Base-by-base conservation (phyloP, 92 coral and sea anemone genomes). In the Phenganax marumi region DNA sequence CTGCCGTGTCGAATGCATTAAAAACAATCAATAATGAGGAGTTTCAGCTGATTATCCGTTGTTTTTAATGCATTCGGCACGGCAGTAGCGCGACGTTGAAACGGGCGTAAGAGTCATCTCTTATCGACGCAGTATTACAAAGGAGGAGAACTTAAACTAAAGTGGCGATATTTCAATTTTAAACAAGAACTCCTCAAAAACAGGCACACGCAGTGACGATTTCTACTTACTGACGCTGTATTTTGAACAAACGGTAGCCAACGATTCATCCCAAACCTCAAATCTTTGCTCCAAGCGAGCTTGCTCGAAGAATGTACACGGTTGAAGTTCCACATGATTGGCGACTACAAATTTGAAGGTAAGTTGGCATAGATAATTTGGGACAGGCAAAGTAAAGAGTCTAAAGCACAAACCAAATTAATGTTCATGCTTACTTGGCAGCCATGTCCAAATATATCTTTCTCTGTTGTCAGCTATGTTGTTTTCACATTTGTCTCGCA, bases 211-310 rank as follows among this genome's bases (percentile, higher is more conserved):
- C 46, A 64, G 3, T 14, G n/a, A 51, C 47, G 26, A 2, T 46
- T 19, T 7, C 22, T 46, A 81, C 98, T 87, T 82, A 94, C 98
- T 92, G 76, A 71, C 80, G 63, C 93, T 86, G 85, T 85, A 94
- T 84, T 94, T 94, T 89, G 91, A 89, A 76, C 98, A 94, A 26
- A 94, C 90, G 26, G 93, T 94, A 49, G 91, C 91, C 23, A 87
- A 81, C 18, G 91, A 76, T 71, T 94, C 97, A 69, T 90, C 89
- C 81, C 81, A 89, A 6, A 94, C 93, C 54, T 92, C 98, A 85
- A 93, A 94, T 23, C 98, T 89, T 87, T 94, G 98, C 74, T 90
- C 88, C 60, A 94, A 82, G 5, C 91, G 91, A 22, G 93, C 91
- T 58, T 92, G 82, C 82, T 92, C 98, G 84, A 94, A 92, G 76